Evolutionary conservation across 2,797 vertebrate species (phyloP), one percentile per base, ranked within the genome.

Genomic region (Tapera naevia): DNA sequence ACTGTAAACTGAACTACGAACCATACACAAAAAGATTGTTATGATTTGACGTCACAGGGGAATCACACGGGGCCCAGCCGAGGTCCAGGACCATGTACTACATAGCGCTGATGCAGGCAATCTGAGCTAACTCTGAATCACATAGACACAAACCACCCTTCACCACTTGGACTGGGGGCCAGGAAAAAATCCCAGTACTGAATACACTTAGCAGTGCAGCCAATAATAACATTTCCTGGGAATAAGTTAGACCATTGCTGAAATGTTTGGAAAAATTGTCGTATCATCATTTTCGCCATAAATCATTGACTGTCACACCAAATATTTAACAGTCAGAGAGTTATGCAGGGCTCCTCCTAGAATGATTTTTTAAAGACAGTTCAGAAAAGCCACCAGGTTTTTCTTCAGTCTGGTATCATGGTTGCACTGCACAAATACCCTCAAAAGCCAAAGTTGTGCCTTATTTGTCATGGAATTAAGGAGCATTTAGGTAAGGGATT

Each of bases 141-240:
- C 58, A 37, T 1, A 84, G 86, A 79, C 86, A 79, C 78, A 94
- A 95, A 95, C 80, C 86, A 87, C 91, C 86, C 91, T 87, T 95
- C 91, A 93, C 78, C 90, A 86, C 60, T 91, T 85, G 80, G 67
- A 93, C 60, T 17, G 18, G 35, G 39, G 83, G 86, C 86, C 93
- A 95, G 80, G 67, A 95, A 84, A 90, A 83, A 94, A 85, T 64
- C 91, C 75, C 50, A 39, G 67, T 82, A 61, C 25, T 80, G 86
- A 90, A 85, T 0, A 0, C 32, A 54, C 45, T 90, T 57, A 67
- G n/a, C 93, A 64, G 28, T 39, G 57, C 25, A 76, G 96, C 96
- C 95, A 95, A 65, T 72, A 96, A 96, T 61, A 97, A 96, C 89
- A 95, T 86, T 95, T 94, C 60, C 53, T 80, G 78, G 46, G 83